A percentile compares a stretch with the other conserved stretches of the same genome.
Evolutionary conservation across 2,797 vertebrate species (phyloP).

Genomic region (Cossypha dichroa): DNA sequence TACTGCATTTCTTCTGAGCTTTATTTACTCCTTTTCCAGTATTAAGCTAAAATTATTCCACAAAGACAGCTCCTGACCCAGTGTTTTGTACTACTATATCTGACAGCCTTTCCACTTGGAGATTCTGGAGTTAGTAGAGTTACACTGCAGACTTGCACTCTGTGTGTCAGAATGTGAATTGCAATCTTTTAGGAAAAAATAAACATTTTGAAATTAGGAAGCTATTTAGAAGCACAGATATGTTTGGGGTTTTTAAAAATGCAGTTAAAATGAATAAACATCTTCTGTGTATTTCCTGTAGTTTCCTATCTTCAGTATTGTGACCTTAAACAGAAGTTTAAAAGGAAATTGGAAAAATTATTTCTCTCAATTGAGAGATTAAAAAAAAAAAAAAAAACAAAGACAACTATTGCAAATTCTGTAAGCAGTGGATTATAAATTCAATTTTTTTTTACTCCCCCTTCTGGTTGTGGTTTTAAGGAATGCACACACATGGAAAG

Average conservation of each 20-base stretch:
- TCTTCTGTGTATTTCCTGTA: neutral
- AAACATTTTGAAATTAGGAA: constrained; percentile 29
- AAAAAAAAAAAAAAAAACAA: neutral
- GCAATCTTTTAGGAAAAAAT: neutral
- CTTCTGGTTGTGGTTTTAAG: constrained; percentile 23
- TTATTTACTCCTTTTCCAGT: neutral
- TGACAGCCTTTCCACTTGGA: neutral
- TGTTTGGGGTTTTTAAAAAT: neutral
- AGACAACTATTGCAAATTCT: neutral
- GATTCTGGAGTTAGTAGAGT: constrained; percentile 27
- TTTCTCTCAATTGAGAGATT: neutral
- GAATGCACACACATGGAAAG: neutral
- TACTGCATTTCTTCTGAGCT: neutral
- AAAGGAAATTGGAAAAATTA: neutral
- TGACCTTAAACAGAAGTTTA: constrained; percentile 42
- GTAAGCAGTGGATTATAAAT: constrained; percentile 41
- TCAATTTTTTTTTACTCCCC: constrained; percentile 12
- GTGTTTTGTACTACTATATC: neutral
- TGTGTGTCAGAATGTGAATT: neutral
- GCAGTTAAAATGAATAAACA: neutral
- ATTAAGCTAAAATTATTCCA: neutral
- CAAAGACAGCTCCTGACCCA: neutral
- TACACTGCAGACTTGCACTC: neutral
- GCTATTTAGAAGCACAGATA: constrained; percentile 1
- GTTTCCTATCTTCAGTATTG: neutral